Conservation (phyloP, 2,113 vertebrate species). For the Alexandromys fortis region DNA sequence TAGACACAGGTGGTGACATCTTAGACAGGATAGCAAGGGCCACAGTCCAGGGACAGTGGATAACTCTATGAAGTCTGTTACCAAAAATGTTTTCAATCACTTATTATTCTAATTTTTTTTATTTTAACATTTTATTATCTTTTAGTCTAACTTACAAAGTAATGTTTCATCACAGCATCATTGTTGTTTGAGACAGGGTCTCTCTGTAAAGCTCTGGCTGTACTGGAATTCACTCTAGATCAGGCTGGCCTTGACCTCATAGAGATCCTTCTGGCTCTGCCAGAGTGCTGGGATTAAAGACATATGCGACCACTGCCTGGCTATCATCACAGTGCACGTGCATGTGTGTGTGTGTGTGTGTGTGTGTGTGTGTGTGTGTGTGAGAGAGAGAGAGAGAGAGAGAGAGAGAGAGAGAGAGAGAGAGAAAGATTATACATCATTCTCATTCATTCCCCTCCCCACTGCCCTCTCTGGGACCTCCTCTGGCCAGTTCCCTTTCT, state of each 20-base stretch:
- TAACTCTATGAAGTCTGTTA: background rate
- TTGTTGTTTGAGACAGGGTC: background rate
- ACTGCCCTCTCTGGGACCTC: background rate
- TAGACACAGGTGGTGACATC: background rate
- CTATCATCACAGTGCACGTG: background rate
- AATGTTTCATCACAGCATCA: background rate
- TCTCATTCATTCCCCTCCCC: background rate
- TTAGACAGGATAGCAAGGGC: background rate
- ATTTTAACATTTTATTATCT: background rate
- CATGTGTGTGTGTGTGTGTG: too few relatives aligned
- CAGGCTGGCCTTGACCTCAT: background rate
- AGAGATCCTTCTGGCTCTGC: background rate
- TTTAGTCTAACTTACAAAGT: background rate
- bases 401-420: too few relatives aligned
- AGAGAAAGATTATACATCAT: background rate
- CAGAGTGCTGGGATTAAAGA: background rate
- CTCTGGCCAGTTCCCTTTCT: background rate
- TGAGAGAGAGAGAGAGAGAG: too few relatives aligned
- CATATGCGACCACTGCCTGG: background rate
- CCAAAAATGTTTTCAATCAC: background rate
- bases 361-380: too few relatives aligned
- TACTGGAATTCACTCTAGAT: background rate
- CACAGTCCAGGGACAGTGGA: background rate
- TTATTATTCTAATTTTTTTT: background rate
- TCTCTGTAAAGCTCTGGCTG: background rate